Evolutionary conservation across 2,797 vertebrate genomes (phyloP), one percentile per base, ranked within the genome.

Genomic region (Gephyroberyx darwinii): DNA sequence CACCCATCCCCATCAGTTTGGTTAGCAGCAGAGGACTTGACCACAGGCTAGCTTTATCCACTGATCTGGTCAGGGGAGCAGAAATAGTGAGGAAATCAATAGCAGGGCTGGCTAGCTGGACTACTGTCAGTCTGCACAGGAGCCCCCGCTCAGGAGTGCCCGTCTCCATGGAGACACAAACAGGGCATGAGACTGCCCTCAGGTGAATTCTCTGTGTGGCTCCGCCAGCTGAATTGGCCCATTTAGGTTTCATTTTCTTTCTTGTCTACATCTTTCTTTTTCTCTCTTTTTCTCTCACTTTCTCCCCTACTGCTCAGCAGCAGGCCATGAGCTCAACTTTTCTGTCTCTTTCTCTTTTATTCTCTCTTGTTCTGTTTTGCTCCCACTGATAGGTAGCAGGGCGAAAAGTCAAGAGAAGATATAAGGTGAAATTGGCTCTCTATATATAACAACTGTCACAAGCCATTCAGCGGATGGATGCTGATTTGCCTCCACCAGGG

Each of bases 161-260:
- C 9, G 89, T 92, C 84, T 89, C 92, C 88, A 91, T 92, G 89
- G 89, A 92, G 90, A 93, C 86, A 81, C 88, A 86, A 89, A 83
- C 86, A 63, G 84, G 77, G 86, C 87, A 82, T 82, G 69, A 86
- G 81, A 77, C 78, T 78, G 85, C 87, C 84, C 82, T 89, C 78
- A 88, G 91, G 90, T 92, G 88, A 88, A 86, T 81, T 88, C 84
- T 88, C 87, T 74, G 79, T 85, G 75, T 84, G 88, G 80, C 82
- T 90, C 84, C 37, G 1, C 75, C 75, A 76, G 71, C 81, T 87
- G 83, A 89, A 90, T 86, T 85, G 90, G 78, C 88, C 85, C 83
- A 87, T 90, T 92, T 91, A 87, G 82, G 84, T 89, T 90, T 90
- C 81, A 86, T 91, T 90, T 88, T 90, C 82, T 81, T 70, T 84